phyloP scores from a whole-genome alignment of 2,113 vertebrate species.

The Sorex araneus region DNA sequence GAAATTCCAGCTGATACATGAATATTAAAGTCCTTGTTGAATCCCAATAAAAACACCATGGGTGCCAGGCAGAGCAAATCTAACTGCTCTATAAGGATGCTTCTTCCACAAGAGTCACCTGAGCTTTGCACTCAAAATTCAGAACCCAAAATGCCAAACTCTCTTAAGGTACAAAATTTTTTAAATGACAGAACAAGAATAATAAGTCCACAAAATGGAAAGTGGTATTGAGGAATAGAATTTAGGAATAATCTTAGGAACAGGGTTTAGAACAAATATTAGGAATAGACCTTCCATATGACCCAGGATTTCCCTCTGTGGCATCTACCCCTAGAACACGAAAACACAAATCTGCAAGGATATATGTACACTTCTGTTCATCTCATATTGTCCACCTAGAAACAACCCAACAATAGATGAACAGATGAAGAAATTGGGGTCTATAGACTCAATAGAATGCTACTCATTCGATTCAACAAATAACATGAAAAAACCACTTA shows the following conservation, averaged over 20 bases:
- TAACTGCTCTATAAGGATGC: background rate
- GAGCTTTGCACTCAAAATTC: background rate
- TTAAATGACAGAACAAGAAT: background rate
- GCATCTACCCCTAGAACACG: no score
- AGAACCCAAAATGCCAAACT: constrained; percentile 26
- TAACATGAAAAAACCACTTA: background rate
- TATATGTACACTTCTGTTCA: no score
- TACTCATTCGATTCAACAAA: no score
- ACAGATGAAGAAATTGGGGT: no score
- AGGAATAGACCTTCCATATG: background rate
- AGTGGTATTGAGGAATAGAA: no score
- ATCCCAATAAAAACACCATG: background rate
- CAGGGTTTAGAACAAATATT: background rate
- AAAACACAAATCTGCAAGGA: no score
- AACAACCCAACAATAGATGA: no score
- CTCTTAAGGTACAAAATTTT: background rate
- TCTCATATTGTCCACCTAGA: no score
- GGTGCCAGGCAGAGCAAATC: background rate
- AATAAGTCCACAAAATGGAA: background rate
- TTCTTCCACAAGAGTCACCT: background rate
- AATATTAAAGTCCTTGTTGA: constrained; percentile 46
- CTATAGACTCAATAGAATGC: no score
- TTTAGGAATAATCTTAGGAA: background rate
- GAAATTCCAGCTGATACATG: constrained; percentile 7
- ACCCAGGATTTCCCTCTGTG: no score